Percentiles rank a stretch among this genome's conserved stretches.
phyloP scores from a whole-genome alignment of 2,888 invertebrate species.

The Calephelis perditalis region DNA sequence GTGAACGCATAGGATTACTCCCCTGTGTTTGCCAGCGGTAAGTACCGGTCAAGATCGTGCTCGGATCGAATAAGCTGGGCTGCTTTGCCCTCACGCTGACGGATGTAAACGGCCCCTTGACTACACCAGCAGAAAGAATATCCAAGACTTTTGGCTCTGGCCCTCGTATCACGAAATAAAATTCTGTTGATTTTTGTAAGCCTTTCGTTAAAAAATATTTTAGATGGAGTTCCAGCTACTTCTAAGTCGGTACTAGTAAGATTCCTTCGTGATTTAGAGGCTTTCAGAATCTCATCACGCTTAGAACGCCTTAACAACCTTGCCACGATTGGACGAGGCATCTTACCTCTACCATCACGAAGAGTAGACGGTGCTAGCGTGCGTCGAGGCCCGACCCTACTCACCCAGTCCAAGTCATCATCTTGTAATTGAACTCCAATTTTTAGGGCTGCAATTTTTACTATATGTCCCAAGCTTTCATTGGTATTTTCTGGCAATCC shows the following conservation, averaged over 20 bases:
- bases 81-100: conserved; percentile 12
- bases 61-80: conserved; percentile 1
- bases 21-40: not conserved
- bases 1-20: no score
- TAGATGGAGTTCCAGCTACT: conserved; percentile 5
- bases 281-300: conserved; percentile 15
- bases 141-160: conserved; percentile 2
- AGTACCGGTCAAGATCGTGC: not conserved
- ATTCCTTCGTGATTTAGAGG: conserved; percentile 11
- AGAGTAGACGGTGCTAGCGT: no score
- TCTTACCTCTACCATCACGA: no score
- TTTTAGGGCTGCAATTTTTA: not conserved
- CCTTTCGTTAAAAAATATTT: conserved; percentile 14
- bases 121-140: conserved; percentile 14
- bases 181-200: no score
- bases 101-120: not conserved
- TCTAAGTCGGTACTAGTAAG: conserved; percentile 13
- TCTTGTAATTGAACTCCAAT: conserved; percentile 3
- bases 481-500: conserved; percentile 14
- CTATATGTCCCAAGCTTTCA: conserved; percentile 14
- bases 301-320: conserved; percentile 9
- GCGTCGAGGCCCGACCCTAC: conserved; percentile 6
- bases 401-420: conserved; percentile 13
- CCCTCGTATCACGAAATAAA: not conserved
- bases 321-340: not conserved